A percentile compares a stretch with the other conserved stretches of the same genome.
Evolutionary conservation across 2,797 vertebrate genomes (phyloP).

Genomic region (Neopelma chrysocephalum): DNA sequence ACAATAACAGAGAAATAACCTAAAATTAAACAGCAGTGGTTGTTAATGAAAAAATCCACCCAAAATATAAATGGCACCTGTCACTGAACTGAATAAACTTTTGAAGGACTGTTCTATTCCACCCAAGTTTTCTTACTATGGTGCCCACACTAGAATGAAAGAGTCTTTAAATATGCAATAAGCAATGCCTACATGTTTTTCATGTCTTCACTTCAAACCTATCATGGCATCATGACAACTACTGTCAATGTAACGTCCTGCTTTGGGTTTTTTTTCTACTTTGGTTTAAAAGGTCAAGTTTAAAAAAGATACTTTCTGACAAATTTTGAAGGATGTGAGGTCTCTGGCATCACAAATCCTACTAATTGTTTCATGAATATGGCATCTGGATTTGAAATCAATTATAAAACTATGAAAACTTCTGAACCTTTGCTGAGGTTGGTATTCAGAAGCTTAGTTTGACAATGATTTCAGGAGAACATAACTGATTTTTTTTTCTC

Average conservation of each 20-base stretch:
- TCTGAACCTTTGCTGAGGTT: background rate
- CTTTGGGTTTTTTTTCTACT: background rate
- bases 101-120: background rate
- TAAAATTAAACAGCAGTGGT: background rate
- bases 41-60: background rate
- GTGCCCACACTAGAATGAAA: background rate
- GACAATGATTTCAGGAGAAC: background rate
- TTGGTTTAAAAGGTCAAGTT: background rate
- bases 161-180: background rate
- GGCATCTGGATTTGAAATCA: background rate
- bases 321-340: background rate
- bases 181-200: background rate
- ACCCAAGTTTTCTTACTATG: background rate
- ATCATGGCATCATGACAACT: background rate
- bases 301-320: background rate
- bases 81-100: background rate
- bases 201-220: background rate
- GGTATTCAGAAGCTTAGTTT: background rate
- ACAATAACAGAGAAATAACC: background rate
- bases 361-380: background rate
- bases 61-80: background rate
- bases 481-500: background rate
- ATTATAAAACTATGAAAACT: background rate
- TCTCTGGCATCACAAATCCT: background rate
- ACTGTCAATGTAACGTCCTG: background rate